Base-by-base conservation (phyloP, 1,140 invertebrate species). In the Metaphire vulgaris region DNA sequence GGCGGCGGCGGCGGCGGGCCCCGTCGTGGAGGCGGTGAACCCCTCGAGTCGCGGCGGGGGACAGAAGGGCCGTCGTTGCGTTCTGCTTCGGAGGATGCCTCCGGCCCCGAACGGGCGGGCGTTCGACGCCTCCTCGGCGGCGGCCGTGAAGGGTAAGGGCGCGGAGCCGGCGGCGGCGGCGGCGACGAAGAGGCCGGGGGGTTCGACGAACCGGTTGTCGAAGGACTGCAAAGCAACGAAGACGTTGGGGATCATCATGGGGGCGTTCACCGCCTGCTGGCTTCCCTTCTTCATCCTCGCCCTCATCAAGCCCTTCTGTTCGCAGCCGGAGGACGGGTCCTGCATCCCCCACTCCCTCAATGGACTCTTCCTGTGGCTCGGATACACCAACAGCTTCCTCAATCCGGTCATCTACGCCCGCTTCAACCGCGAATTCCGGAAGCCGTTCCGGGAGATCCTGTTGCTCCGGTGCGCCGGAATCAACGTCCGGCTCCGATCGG, bases 371-470 rank as follows among this genome's bases (percentile, higher is more conserved):
- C 82, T 85, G 84, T 99, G 96, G 96, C 88, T 99, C 2, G 96
- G 96, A 0, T 92, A 95, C 0, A 94, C 95, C 33, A 98, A 98
- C 85, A 96, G 94, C 34, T 96, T 95, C 88, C 94, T 99, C 79
- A 99, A 99, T 87, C 97, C 97, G 0, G 92, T 98, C 74, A 90
- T 99, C 26, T 99, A 99, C 86, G 95, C 96, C 0, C 96, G 95
- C 85, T 97, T 98, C 87, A 97, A 97, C 86, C 94, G 97, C 81
- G 98, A 98, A 84, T 98, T 96, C 84, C 89, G 95, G 0, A 91
- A 92, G 56, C 96, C 96, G 0, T 98, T 98, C 85, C 79, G 80
- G 15, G 75, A 79, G 31, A 72, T 81, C 33, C 66, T 84, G 12
- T 34, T 78, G 0, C 68, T 69, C 29, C 80, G 83, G 34, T 84